Base-by-base conservation (phyloP, 2,888 invertebrate genomes). In the Eupithecia exiguata region DNA sequence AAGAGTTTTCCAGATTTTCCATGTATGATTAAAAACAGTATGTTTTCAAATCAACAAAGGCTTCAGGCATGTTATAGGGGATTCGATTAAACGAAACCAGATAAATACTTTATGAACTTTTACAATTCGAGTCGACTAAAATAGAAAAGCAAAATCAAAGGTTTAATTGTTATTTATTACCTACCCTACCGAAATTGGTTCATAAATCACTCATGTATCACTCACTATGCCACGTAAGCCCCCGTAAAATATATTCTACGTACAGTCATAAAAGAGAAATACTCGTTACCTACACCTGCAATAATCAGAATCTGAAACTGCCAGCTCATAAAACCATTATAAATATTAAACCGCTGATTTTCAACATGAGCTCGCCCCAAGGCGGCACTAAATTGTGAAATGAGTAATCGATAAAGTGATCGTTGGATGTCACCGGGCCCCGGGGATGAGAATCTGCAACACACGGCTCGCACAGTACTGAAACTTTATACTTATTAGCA, bases 361-460 rank as follows among this genome's bases (percentile, higher is more conserved):
- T 66, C 71, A 76, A 69, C 73, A 62, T 68, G 63, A 73, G 75
- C 46, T 69, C 14, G 65, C 68, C 75, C 75, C 75, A 71, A 71
- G 79, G 80, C 74, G 68, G 72, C 25, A 69, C 75, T 75, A 75
- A 76, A 75, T 78, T 76, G 72, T 74, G 70, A 77, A 77, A 75
- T 72, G 77, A 75, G 73, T 71, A 69, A 81, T 82, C 79, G 80
- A 82, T 78, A 74, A 76, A 80, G 74, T 80, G 81, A 78, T 82
- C 78, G 77, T 74, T 79, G 70, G 77, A 80, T 75, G 80, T 80
- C 79, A 77, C 74, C 69, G 63, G 21, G 69, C 78, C 74, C 70
- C 63, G 71, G 75, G 79, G 78, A 70, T 43, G 35, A 25, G 12
- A 38, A 38, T 25, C 36, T 65, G 36, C 63, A 65, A n/a, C 38